Evolutionary conservation across 2,113 vertebrate species (phyloP).

Genomic region (Aix galericulata): DNA sequence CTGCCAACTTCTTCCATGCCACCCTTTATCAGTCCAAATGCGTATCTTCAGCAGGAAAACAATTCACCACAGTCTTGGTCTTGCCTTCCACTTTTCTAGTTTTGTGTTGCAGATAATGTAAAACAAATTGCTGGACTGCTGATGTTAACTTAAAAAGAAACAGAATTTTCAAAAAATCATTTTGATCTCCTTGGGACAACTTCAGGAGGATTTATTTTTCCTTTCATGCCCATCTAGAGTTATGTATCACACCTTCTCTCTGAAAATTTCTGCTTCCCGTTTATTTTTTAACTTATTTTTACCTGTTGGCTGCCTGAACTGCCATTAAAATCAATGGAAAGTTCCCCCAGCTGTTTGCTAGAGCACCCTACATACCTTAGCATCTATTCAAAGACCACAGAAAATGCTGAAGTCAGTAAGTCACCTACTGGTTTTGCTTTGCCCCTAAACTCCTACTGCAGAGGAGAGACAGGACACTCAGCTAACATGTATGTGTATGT

Average conservation of each 20-base stretch:
- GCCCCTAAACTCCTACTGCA: neutral
- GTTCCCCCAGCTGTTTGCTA: neutral
- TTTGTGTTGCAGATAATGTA: neutral
- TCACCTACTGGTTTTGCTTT: neutral
- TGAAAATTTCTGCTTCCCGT: neutral
- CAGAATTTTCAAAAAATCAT: neutral
- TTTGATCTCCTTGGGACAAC: neutral
- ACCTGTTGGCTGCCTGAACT: neutral
- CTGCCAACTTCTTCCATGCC: neutral
- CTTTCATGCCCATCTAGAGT: neutral
- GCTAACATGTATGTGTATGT: neutral
- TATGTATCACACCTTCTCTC: neutral
- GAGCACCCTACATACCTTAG: neutral
- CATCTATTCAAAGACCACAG: neutral
- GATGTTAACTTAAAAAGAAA: neutral
- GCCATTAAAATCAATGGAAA: neutral
- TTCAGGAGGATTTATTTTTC: neutral
- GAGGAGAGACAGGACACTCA: neutral
- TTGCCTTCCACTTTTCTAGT: neutral
- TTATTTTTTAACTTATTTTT: neutral
- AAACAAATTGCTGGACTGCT: neutral
- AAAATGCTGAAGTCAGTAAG: neutral
- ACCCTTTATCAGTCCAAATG: accelerated
- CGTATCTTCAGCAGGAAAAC: neutral
- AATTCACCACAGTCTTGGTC: neutral